A percentile compares a stretch with the other conserved stretches of the same genome.
Evolutionary conservation across 2,113 vertebrate species (phyloP).

Genomic region (Odontesthes bonariensis): DNA sequence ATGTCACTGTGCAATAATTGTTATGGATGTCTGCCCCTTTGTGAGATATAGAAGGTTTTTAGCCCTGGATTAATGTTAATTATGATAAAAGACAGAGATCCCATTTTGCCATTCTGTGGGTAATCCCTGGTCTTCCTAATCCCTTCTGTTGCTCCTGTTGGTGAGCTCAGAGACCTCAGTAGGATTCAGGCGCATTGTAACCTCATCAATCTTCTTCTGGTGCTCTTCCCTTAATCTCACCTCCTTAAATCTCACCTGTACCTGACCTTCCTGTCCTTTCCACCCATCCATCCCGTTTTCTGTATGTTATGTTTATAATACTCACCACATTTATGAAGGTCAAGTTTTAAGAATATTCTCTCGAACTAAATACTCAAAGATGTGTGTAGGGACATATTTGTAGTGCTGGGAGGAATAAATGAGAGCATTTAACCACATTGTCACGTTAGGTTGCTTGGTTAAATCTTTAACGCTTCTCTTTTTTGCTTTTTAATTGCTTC

Average conservation of each 20-base stretch:
- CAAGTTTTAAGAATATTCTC: too few species aligned
- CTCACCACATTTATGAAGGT: background rate
- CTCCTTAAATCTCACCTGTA: background rate
- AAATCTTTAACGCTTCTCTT: too few species aligned
- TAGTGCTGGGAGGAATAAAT: background rate
- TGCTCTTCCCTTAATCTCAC: background rate
- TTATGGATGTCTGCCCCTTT: background rate
- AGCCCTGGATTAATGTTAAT: conserved; percentile 46
- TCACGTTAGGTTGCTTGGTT: too few species aligned
- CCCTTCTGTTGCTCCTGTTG: conserved; percentile 3
- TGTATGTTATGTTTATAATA: background rate
- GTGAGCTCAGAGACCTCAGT: conserved; percentile 14
- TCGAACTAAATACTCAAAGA: too few species aligned
- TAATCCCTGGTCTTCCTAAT: conserved; percentile 52
- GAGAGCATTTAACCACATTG: too few species aligned
- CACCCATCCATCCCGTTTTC: background rate
- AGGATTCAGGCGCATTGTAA: conserved; percentile 24
- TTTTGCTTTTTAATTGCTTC: too few species aligned
- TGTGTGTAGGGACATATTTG: background rate
- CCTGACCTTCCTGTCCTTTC: background rate
- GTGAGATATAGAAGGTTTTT: conserved; percentile 36
- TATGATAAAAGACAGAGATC: conserved; percentile 54
- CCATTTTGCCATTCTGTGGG: conserved; percentile 20
- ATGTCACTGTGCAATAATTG: background rate
- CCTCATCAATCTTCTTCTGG: conserved; percentile 17